Evolutionary conservation across 2,113 vertebrate species (phyloP), one percentile per base, ranked within the genome.

Genomic region (Cryptotis parvus): DNA sequence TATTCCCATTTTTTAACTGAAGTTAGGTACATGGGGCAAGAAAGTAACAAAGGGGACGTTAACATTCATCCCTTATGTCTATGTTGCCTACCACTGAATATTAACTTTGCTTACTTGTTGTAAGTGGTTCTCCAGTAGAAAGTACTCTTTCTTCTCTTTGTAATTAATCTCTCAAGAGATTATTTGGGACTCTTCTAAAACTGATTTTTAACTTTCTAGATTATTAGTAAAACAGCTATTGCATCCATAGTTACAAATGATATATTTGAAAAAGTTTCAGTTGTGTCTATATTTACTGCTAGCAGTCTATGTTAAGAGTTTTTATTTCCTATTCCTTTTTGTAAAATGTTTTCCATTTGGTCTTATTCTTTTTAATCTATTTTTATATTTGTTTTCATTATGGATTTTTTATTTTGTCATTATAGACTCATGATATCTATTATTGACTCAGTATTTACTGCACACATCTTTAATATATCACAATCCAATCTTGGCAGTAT

Each of bases 101-200:
- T 29, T 82, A 69, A 82, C 12, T 81, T 52, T 43, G 24, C 37
- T 65, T 49, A 1, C 61, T 92, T 92, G 33, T 73, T 73, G 73
- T 16, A 86, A 65, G 74, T 65, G 20, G 10, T 55, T 49, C 65
- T 72, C 61, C 35, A 65, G 52, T 74, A 33, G 11, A 18, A 24
- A 81, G 45, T 81, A 75, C 80, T 65, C 10, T 73, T 27, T 86
- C 68, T 87, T 61, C 35, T 81, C 58, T 74, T 81, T 74, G 29
- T 72, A 91, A 3, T 20, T 91, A 66, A 81, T 61, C n/a, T 82
- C 37, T 75, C 68, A 58, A 26, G 43, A 81, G 37, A 33, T 73
- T 26, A 8, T 77, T 70, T 83, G 58, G 68, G 31, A 58, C 29
- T 75, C 3, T 63, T 76, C 39, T 77, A n/a, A 84, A 63, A 68